These are phyloP conservation scores for Ochlodes sylvanus DNA, from an alignment of 2,888 invertebrate species.

Conservation along the genomic window DNA sequence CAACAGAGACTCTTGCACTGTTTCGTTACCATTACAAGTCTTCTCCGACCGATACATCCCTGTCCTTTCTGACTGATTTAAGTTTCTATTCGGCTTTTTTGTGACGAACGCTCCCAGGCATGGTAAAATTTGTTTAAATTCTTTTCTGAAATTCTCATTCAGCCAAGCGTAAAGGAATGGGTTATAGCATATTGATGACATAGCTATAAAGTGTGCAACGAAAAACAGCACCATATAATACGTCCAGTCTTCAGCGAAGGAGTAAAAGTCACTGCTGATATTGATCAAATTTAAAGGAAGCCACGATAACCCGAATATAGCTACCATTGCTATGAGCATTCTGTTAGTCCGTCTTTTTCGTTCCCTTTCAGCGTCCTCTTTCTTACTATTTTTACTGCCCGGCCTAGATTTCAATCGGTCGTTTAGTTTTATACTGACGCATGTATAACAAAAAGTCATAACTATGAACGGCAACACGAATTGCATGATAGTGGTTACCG, in stretches of 20 bases:
- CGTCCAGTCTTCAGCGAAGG: slow-evolving; percentile 86
- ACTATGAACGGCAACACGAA: slow-evolving; percentile 94
- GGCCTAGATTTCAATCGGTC: slow-evolving; percentile 90
- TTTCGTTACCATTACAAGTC: slow-evolving; percentile 80
- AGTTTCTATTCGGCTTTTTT: slow-evolving; percentile 70
- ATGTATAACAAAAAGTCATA: slow-evolving; percentile 94
- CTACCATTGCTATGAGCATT: slow-evolving; percentile 96
- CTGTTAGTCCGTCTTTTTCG: slow-evolving; percentile 92
- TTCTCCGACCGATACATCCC: slow-evolving; percentile 78
- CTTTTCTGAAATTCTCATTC: slow-evolving; percentile 96
- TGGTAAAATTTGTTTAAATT: slow-evolving; percentile 91
- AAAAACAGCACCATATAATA: slow-evolving; percentile 92
- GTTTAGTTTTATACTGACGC: slow-evolving; percentile 91
- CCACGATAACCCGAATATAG: slow-evolving; percentile 95
- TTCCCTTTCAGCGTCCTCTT: slow-evolving; percentile 92
- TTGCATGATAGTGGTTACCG: slow-evolving; percentile 92
- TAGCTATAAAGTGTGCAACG: slow-evolving; percentile 93
- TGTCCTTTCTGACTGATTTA: slow-evolving; percentile 75
- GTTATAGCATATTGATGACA: slow-evolving; percentile 98
- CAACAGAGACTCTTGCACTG: slow-evolving; percentile 76
- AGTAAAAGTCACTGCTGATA: slow-evolving; percentile 88
- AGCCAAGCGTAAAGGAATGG: slow-evolving; percentile 98
- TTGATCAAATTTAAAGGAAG: slow-evolving; percentile 93
- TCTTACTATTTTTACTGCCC: slow-evolving; percentile 89
- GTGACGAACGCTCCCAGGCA: slow-evolving; percentile 83